Percentiles rank a stretch among this genome's conserved stretches.
Evolutionary conservation across 2,113 vertebrate genomes (phyloP).

Genomic region (Melanostigma gelatinosum): DNA sequence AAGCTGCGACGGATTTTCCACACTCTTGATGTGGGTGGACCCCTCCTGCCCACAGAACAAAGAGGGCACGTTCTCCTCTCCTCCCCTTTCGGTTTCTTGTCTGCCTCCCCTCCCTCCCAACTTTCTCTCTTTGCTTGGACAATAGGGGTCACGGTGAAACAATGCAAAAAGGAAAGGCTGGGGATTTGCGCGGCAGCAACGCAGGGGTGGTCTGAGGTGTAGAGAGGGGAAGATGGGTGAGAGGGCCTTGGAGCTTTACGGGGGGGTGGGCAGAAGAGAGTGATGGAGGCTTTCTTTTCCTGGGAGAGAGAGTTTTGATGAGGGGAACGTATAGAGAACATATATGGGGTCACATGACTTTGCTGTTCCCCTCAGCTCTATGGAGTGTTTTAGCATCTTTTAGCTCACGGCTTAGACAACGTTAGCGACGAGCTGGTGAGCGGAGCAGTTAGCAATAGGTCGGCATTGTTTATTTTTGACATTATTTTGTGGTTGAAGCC

Average conservation of each 20-base stretch:
- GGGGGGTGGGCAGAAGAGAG: not conserved
- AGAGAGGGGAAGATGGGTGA: constrained; percentile 39
- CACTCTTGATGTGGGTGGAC: constrained; percentile 71
- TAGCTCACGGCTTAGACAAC: constrained; percentile 5
- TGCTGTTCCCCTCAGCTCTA: not conserved
- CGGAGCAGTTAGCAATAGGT: not conserved
- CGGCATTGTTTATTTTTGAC: not conserved
- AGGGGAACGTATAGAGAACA: constrained; percentile 46
- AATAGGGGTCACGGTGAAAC: constrained; percentile 66
- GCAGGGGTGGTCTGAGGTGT: constrained; percentile 53
- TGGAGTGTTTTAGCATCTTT: not conserved
- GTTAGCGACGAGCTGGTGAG: not conserved
- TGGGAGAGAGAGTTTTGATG: constrained; percentile 19
- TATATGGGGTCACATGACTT: not conserved
- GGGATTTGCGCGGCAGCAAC: constrained; percentile 15
- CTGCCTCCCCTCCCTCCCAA: constrained; percentile 35
- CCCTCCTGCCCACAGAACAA: constrained; percentile 46
- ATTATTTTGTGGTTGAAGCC: not conserved
- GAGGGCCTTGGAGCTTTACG: constrained; percentile 16
- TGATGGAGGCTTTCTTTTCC: constrained; percentile 21
- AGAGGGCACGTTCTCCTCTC: constrained; percentile 55
- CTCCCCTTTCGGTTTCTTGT: constrained; percentile 23
- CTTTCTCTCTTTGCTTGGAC: constrained; percentile 56
- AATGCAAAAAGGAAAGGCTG: constrained; percentile 62
- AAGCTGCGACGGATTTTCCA: constrained; percentile 70